Conservation (phyloP, 2,797 vertebrate genomes). For the Hippopotamyrus pictus region DNA sequence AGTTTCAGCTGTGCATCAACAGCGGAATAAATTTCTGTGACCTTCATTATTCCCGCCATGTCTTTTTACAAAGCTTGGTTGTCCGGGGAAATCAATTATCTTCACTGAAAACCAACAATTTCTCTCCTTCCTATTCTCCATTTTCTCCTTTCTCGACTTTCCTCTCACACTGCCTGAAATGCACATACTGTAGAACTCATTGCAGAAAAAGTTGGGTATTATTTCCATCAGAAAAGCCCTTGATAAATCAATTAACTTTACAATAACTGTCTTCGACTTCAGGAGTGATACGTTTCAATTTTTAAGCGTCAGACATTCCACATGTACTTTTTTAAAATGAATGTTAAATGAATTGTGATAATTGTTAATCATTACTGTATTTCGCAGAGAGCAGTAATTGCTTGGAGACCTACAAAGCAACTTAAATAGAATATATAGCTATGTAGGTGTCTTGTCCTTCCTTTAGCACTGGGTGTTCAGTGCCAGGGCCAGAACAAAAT, state of each 20-base stretch:
- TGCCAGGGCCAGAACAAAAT: neutral
- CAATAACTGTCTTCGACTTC: neutral
- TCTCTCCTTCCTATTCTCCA: neutral
- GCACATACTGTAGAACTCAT: neutral
- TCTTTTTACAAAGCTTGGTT: slow-evolving; percentile 9
- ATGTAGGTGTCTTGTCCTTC: neutral
- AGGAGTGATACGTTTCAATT: neutral
- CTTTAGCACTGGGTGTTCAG: neutral
- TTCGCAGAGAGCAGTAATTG: neutral
- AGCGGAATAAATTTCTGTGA: slow-evolving; percentile 8
- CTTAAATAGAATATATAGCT: neutral
- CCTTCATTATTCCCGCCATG: slow-evolving; percentile 17
- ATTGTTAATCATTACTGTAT: neutral
- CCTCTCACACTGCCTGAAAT: neutral
- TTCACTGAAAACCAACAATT: slow-evolving; percentile 11
- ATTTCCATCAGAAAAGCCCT: neutral
- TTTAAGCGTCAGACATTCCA: neutral
- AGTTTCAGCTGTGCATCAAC: neutral
- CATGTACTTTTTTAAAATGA: neutral
- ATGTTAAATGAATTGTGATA: neutral
- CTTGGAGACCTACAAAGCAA: neutral
- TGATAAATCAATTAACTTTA: slow-evolving; percentile 11
- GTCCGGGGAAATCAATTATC: slow-evolving; percentile 10
- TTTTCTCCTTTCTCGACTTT: neutral
- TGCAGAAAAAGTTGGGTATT: neutral